A percentile compares a stretch with the other conserved stretches of the same genome.
These are phyloP conservation scores for Lacerta agilis DNA, from an alignment of 2,797 vertebrate genomes.

Conservation along the genomic window DNA sequence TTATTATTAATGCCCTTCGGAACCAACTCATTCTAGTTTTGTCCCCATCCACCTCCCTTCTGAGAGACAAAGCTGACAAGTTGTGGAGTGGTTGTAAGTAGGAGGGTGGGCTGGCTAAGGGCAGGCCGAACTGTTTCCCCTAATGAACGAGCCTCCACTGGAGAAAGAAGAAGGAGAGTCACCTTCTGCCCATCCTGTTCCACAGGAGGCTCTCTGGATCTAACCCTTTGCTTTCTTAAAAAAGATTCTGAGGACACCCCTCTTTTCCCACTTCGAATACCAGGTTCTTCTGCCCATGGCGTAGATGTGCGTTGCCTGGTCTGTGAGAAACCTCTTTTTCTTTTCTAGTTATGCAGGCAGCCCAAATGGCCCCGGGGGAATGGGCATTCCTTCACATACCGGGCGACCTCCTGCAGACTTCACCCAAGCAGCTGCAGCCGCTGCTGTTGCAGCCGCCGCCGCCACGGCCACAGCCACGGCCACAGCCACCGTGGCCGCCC, in stretches of 20 bases:
- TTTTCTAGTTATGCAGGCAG: slow-evolving; percentile 84
- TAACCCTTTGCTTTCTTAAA: neutral
- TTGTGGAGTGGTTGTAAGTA: too few relatives aligned
- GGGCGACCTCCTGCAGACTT: slow-evolving; percentile 87
- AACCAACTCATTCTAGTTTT: too few relatives aligned
- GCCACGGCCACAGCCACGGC: slow-evolving; percentile 94
- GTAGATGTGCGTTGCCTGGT: neutral
- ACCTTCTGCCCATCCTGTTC: neutral
- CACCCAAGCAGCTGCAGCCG: slow-evolving; percentile 90
- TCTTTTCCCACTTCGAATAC: neutral
- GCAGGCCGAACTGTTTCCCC: too few relatives aligned
- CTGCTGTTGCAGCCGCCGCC: slow-evolving; percentile 89
- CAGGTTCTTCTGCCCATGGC: neutral
- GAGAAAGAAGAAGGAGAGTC: too few relatives aligned
- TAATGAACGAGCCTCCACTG: too few relatives aligned
- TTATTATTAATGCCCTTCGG: too few relatives aligned
- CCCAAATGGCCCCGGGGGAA: slow-evolving; percentile 79
- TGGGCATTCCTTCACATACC: slow-evolving; percentile 83
- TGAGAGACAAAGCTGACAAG: too few relatives aligned
- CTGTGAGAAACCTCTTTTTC: neutral
- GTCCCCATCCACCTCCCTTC: too few relatives aligned
- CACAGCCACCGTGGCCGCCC: slow-evolving; percentile 92
- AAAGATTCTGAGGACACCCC: neutral
- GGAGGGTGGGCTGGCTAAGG: too few relatives aligned
- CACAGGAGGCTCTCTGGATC: neutral